Percentiles rank a stretch among this genome's conserved stretches.
phyloP scores from a whole-genome alignment of 2,113 vertebrate species.

The Gavia stellata region DNA sequence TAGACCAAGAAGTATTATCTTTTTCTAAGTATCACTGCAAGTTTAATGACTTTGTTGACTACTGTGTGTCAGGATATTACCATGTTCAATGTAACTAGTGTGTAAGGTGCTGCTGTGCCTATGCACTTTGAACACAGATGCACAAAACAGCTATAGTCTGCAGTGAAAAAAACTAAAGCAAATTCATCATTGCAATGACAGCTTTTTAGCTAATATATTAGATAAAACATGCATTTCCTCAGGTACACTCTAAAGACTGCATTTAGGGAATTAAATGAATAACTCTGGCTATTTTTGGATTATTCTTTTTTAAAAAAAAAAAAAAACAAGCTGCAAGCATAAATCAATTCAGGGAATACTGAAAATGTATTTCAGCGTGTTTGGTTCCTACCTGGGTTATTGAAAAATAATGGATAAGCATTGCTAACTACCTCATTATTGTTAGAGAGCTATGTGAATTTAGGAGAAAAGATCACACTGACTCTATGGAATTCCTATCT shows the following conservation, averaged over 20 bases:
- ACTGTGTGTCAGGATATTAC: slow-evolving; percentile 21
- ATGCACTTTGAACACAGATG: neutral
- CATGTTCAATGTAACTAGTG: slow-evolving; percentile 5
- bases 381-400: neutral
- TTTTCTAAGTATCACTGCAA: slow-evolving; percentile 15
- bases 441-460: neutral
- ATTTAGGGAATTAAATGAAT: slow-evolving; percentile 19
- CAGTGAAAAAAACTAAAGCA: neutral
- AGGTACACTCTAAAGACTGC: neutral
- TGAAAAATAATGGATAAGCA: neutral
- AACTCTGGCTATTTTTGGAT: neutral
- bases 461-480: neutral
- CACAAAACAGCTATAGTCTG: neutral
- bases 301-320: neutral
- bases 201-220: slow-evolving; percentile 2
- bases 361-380: neutral
- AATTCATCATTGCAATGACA: neutral
- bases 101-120: slow-evolving; percentile 3
- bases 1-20: neutral
- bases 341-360: neutral
- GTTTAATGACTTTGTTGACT: slow-evolving; percentile 29
- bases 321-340: neutral
- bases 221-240: neutral
- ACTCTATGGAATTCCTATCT: neutral
- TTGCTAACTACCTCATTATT: neutral